Base-by-base conservation (phyloP, 2,113 vertebrate genomes). In the Zosterops hypoxanthus region DNA sequence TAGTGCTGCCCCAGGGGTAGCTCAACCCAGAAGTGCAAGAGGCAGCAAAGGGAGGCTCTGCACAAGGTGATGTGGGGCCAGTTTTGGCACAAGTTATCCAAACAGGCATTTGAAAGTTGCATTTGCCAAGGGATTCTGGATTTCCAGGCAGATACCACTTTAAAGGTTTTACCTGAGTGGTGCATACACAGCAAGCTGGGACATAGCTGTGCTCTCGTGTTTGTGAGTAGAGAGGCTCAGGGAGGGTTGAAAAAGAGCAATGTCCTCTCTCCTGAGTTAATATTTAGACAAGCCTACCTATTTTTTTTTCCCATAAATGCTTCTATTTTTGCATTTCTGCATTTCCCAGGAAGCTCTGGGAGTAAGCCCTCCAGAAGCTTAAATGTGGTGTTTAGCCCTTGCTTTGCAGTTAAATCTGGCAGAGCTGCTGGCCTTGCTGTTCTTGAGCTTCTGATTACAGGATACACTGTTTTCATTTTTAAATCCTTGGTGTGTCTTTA, bases 401-500 rank as follows among this genome's bases (percentile, higher is more conserved):
- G 59, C 69, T 70, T 24, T 70, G 21, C 63, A 22, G 80, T 89
- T 94, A 57, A 84, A 63, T 55, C 76, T 83, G 91, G 71, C 88
- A 84, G 88, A 88, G 28, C 60, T 83, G 31, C 64, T 88, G 72
- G 42, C 22, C 83, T 94, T 24, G 3, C 66, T 92, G 73, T 79
- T 89, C 92, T 66, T 77, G 36, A 82, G 89, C 57, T 91, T 93
- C 84, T 93, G 75, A 82, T 93, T 96, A 92, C 56, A 59, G 93
- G 68, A 90, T 76, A 65, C 1, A 0, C 84, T 72, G 88, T 92
- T 78, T 89, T 96, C 64, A 29, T 59, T 94, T 91, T 69, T 76
- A 92, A 94, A 96, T 89, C 92, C 84, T 94, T 90, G 77, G 73
- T 84, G 87, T 87, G 47, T 84, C 47, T 88, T 95, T 72, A 33